These are phyloP conservation scores for Cnemophilus loriae DNA, from an alignment of 2,113 vertebrate genomes.

Conservation along the genomic window DNA sequence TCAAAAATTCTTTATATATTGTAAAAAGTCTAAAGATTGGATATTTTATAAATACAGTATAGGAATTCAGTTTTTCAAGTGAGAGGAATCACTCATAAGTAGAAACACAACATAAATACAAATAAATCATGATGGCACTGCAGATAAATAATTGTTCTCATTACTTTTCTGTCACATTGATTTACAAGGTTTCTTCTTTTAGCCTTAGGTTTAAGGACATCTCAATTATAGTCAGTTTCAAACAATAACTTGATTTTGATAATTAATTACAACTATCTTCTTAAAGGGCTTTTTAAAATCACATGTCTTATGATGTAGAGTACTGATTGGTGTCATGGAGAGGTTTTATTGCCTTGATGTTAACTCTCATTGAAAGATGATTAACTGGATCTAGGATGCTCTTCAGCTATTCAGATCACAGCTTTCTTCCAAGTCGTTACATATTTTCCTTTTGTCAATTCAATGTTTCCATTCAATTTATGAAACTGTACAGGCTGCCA, in stretches of 20 bases:
- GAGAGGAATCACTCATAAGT: not conserved
- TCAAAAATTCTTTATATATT: too few species aligned
- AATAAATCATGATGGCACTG: not conserved
- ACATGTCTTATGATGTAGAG: not conserved
- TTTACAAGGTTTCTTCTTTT: not conserved
- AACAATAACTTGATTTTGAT: not conserved
- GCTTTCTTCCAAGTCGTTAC: not conserved
- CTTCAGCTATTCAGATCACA: conserved; percentile 16
- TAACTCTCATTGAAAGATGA: not conserved
- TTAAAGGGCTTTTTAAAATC: not conserved
- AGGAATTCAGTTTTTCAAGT: not conserved
- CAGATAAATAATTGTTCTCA: not conserved
- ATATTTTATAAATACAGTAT: not conserved
- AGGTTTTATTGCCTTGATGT: not conserved
- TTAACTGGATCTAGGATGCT: not conserved
- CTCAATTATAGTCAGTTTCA: not conserved
- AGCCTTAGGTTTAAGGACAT: not conserved
- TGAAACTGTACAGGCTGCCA: not conserved
- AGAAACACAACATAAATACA: not conserved
- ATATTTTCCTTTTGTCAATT: conserved; percentile 32
- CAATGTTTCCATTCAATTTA: conserved; percentile 14
- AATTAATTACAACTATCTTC: not conserved
- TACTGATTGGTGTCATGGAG: not conserved
- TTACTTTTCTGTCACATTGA: not conserved
- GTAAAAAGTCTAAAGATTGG: not conserved